phyloP scores from a whole-genome alignment of 2,113 vertebrate species.

The Scartelaos histophorus region DNA sequence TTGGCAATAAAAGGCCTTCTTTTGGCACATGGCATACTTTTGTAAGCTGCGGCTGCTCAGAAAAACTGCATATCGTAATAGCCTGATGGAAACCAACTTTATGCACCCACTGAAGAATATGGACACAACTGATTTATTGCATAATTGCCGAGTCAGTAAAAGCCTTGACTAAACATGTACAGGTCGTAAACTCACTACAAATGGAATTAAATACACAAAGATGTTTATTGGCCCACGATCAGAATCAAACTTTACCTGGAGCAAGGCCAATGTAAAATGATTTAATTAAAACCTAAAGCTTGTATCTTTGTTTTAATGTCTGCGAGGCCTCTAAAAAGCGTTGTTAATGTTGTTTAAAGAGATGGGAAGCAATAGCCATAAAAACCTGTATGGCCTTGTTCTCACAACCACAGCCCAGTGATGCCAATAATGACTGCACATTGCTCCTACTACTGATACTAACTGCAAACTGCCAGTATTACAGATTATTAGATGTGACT shows the following conservation, averaged over 20 bases:
- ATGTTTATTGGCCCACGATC: conserved; percentile 52
- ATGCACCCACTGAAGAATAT: conserved; percentile 35
- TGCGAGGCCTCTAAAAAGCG: conserved; percentile 47
- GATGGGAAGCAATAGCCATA: conserved; percentile 57
- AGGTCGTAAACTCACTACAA: conserved; percentile 56
- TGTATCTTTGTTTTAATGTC: conserved; percentile 56
- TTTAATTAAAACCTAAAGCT: conserved; percentile 61
- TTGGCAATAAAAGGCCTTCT: too few relatives aligned
- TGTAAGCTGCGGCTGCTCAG: conserved; percentile 13
- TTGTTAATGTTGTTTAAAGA: conserved; percentile 61
- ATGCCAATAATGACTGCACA: conserved; percentile 44
- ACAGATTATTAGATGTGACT: conserved; percentile 4
- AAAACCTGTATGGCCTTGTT: conserved; percentile 47
- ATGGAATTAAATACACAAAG: conserved; percentile 54
- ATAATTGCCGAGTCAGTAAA: conserved; percentile 45
- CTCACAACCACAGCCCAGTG: conserved; percentile 50
- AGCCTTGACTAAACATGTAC: conserved; percentile 56
- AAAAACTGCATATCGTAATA: conserved; percentile 36
- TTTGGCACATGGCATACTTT: too few relatives aligned
- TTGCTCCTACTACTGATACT: conserved; percentile 23
- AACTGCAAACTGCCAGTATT: conserved; percentile 22
- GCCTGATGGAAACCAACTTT: conserved; percentile 41
- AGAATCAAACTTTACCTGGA: conserved; percentile 46
- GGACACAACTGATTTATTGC: conserved; percentile 46
- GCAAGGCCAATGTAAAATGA: conserved; percentile 50